Evolutionary conservation across 2,113 vertebrate genomes (phyloP), one percentile per base, ranked within the genome.

Genomic region (Petroica traversi): DNA sequence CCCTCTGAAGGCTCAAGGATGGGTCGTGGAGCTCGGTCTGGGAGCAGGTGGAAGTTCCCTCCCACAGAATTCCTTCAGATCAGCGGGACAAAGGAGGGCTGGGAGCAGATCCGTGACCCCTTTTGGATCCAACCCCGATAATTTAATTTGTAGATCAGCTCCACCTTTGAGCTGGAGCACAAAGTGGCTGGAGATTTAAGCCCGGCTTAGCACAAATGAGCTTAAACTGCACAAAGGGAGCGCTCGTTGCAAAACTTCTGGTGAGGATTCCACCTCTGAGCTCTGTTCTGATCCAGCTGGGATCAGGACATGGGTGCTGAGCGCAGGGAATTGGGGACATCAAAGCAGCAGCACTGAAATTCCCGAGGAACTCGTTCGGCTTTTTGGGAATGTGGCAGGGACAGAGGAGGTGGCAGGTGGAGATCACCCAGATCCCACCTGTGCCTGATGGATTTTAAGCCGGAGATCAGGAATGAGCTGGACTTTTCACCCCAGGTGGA

Each of bases 171-270:
- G 75, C 82, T 68, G 91, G 75, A 62, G 17, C 57, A 9, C 13
- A 26, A 2, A 36, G 46, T 2, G 48, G 51, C 83, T 62, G 55
- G 36, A 86, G 80, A 67, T 88, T 71, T 3, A 88, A 83, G 80
- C 87, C 75, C 12, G 22, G 76, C 41, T 82, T 38, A 38, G 62
- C 55, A 29, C 45, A 2, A 31, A 85, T 73, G 16, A 77, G 85
- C 82, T 91, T 80, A 76, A 93, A 46, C 59, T 55, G 91, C 64
- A 63, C n/a, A 94, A 96, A 31, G 15, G 67, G 78, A 96, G 46
- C 34, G 46, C 34, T 77, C 36, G 11, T 91, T 87, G 72, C 68
- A 46, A 91, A 97, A 81, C 55, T 40, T 67, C 80, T 3, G 3
- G 63, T 22, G 73, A 81, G 68, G 79, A 92, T 91, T 89, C 93